Percentiles rank a stretch among this genome's conserved stretches.
Evolutionary conservation across 2,113 vertebrate genomes (phyloP).

Genomic region (Tauraco erythrolophus): DNA sequence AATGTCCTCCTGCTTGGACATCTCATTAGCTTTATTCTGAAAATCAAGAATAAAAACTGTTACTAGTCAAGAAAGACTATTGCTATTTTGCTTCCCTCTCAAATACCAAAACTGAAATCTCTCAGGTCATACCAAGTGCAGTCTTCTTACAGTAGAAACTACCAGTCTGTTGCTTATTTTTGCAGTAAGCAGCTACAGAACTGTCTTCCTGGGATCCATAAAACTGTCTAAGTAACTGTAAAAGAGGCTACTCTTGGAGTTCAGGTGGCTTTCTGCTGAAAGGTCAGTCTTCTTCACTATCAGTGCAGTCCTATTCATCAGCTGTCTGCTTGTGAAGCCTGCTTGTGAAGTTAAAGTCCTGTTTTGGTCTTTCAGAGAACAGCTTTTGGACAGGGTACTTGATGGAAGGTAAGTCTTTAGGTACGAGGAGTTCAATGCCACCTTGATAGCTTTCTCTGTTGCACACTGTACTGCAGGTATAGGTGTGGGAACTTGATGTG

Average conservation of each 20-base stretch:
- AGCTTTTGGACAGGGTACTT: neutral
- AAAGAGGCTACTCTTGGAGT: neutral
- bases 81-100: neutral
- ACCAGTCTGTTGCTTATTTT: neutral
- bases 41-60: neutral
- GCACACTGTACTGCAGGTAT: neutral
- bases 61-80: neutral
- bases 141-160: neutral
- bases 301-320: neutral
- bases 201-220: neutral
- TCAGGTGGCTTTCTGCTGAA: neutral
- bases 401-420: neutral
- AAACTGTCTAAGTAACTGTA: neutral
- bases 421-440: neutral
- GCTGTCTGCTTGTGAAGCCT: neutral
- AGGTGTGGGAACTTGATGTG: neutral
- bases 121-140: neutral
- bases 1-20: neutral
- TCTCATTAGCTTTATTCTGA: neutral
- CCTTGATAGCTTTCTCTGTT: neutral
- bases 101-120: neutral
- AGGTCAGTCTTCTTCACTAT: neutral
- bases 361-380: neutral
- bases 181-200: neutral
- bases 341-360: neutral